Evolutionary conservation across 2,797 vertebrate genomes (phyloP), one percentile per base, ranked within the genome.

Genomic region (Cephalopachus bancanus): DNA sequence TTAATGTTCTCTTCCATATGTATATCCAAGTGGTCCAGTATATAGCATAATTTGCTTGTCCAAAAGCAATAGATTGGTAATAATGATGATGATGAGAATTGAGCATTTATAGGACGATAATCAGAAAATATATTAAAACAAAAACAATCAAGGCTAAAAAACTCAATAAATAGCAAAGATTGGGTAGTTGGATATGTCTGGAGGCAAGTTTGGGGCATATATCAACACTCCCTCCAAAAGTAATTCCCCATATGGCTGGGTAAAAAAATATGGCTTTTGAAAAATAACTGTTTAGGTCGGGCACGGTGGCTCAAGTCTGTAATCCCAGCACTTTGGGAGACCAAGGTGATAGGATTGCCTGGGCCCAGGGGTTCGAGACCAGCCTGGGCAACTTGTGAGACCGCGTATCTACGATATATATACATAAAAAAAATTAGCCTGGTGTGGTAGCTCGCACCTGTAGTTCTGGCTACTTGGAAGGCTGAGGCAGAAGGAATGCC

Each of bases 101-200:
- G 26, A 91, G 30, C 74, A 93, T 92, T 75, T 86, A 60, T 65
- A 93, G 64, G 33, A 74, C 51, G 30, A 81, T 79, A 44, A 6
- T 64, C 4, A 78, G 22, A 62, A 79, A 92, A 78, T 24, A 26
- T 55, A 78, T 71, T 16, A 86, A 17, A 69, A 85, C 74, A 64
- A 90, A 83, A 92, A 44, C n/a, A 76, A 84, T 84, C 53, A 87
- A 87, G 87, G 49, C 12, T 69, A 83, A 94, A 84, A 71, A 95
- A 26, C 30, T 44, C 11, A 94, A 72, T 9, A 37, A 65, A 79
- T 2, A 83, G 59, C 62, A 67, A 80, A 84, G 33, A 53, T 33
- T 62, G 15, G 22, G 17, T 79, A 22, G 10, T 44, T 94, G 60
- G 3, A 65, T 83, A 44, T 89, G 26, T 89, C 75, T 57, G 8